Percentiles rank a stretch among this genome's conserved stretches.
Conservation (phyloP, 2,888 invertebrate genomes). For the Macrophya alboannulata region DNA sequence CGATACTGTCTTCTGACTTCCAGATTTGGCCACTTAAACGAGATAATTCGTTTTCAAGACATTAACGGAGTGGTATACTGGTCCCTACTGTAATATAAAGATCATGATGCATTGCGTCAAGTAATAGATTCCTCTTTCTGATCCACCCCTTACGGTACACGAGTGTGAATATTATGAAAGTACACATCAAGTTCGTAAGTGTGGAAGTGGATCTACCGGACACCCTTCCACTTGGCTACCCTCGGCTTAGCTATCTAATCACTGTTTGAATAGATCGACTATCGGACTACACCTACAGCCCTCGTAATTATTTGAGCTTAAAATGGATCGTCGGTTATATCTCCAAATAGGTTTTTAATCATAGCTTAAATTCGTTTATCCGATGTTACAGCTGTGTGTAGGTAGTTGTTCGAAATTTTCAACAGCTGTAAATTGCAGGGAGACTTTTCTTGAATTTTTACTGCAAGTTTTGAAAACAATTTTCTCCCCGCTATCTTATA, state of each 20-base stretch:
- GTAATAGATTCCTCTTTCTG: constrained; percentile 4
- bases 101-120: not conserved
- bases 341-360: not conserved
- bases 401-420: not conserved
- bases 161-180: constrained; percentile 26
- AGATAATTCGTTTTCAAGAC: not conserved
- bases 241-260: constrained; percentile 49
- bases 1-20: not conserved
- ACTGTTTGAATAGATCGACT: constrained; percentile 48
- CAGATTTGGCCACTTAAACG: not conserved
- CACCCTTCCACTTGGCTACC: constrained; percentile 47
- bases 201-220: constrained; percentile 33
- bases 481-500: not conserved
- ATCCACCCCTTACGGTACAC: not conserved
- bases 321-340: constrained; percentile 2
- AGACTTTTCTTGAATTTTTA: not conserved
- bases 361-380: not conserved
- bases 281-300: constrained; percentile 25
- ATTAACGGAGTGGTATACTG: too few species aligned
- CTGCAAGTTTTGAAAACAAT: not conserved
- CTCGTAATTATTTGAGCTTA: constrained; percentile 24
- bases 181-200: constrained; percentile 44
- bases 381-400: not conserved
- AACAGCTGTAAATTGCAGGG: not conserved
- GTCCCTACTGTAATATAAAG: not conserved